These are phyloP conservation scores for Drosophila meridiana DNA, from an alignment of 2,888 invertebrate genomes.

Conservation along the genomic window DNA sequence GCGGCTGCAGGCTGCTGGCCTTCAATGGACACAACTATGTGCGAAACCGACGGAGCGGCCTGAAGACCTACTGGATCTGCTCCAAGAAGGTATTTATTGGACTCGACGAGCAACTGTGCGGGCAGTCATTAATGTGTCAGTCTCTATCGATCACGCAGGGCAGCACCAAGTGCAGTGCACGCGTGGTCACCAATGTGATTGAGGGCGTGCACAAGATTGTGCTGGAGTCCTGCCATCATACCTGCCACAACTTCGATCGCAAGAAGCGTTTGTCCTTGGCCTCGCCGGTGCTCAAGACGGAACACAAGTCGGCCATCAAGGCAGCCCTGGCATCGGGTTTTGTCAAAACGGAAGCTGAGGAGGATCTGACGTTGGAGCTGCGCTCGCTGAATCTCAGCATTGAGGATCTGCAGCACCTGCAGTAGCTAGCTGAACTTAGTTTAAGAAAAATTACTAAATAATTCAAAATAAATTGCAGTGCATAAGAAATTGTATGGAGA, in stretches of 20 bases:
- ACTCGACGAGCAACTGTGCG: background rate
- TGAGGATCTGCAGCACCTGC: constrained; percentile 61
- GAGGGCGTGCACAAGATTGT: constrained; percentile 84
- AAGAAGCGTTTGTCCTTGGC: constrained; percentile 71
- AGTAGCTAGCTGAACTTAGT: constrained; percentile 48
- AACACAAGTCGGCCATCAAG: constrained; percentile 14
- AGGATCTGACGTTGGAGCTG: constrained; percentile 62
- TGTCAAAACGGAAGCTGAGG: constrained; percentile 57
- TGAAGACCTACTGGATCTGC: constrained; percentile 85
- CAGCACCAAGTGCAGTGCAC: constrained; percentile 84
- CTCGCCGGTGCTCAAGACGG: constrained; percentile 26
- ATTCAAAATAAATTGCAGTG: constrained; percentile 33
- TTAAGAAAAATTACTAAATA: constrained; percentile 29
- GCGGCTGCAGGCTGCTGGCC: constrained; percentile 83
- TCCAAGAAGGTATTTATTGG: constrained; percentile 82
- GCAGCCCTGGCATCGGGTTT: constrained; percentile 4
- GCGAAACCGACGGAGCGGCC: constrained; percentile 83
- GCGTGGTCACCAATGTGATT: constrained; percentile 84
- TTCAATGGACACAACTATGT: constrained; percentile 84
- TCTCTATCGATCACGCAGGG: constrained; percentile 66
- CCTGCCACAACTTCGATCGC: constrained; percentile 80
- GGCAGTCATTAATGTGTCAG: background rate
- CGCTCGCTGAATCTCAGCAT: constrained; percentile 66
- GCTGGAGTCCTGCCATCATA: constrained; percentile 83
- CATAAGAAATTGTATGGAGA: constrained; percentile 10